Evolutionary conservation across 2,113 vertebrate species (phyloP).

Genomic region (Empidonax traillii): DNA sequence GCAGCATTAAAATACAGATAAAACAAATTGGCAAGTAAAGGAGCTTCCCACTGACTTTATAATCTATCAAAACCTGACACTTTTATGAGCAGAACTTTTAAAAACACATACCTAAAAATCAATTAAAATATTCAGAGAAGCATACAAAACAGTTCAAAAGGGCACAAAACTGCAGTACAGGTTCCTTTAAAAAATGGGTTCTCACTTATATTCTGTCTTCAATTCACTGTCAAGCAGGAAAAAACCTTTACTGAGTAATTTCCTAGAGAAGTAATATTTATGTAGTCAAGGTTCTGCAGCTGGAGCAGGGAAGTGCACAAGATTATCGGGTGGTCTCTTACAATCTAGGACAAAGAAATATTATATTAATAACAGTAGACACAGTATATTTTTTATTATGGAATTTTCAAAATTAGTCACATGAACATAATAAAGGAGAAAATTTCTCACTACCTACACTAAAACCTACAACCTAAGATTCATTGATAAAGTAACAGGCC

Average conservation of each 20-base stretch:
- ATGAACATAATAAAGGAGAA: neutral
- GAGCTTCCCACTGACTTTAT: neutral
- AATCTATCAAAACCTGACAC: neutral
- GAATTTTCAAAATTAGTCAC: neutral
- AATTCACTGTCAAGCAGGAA: slow-evolving; percentile 2
- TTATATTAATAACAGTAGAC: neutral
- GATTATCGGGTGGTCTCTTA: neutral
- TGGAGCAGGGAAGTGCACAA: neutral
- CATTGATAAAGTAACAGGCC: neutral
- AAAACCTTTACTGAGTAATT: slow-evolving; percentile 29
- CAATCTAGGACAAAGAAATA: slow-evolving; percentile 10
- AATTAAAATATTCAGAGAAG: slow-evolving; percentile 21
- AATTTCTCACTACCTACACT: neutral
- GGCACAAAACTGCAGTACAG: neutral
- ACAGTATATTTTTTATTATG: neutral
- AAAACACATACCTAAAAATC: slow-evolving; percentile 8
- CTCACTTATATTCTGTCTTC: neutral
- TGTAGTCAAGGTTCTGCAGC: neutral
- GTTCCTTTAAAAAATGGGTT: slow-evolving; percentile 26
- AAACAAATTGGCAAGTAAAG: slow-evolving; percentile 11
- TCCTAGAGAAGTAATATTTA: slow-evolving; percentile 16
- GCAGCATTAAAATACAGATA: slow-evolving; percentile 38
- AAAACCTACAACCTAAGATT: neutral
- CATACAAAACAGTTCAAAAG: slow-evolving; percentile 45
- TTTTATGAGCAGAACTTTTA: slow-evolving; percentile 29